Base-by-base conservation (phyloP, 2,797 vertebrate genomes). In the Limnodromus scolopaceus region DNA sequence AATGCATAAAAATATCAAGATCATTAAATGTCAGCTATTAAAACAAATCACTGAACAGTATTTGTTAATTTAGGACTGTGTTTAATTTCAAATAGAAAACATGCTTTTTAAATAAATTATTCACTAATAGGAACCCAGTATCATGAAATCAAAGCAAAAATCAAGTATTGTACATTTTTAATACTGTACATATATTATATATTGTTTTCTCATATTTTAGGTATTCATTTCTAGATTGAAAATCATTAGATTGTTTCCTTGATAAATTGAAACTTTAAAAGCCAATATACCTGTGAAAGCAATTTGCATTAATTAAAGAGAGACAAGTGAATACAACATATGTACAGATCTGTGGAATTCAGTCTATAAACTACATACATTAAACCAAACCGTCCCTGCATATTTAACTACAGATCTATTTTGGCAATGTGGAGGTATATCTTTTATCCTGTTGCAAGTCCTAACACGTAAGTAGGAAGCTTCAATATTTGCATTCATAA, bases 381-480 rank as follows among this genome's bases (percentile, higher is more conserved):
- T 90, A 97, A 96, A 86, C 92, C 89, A 96, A 96, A 96, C 82
- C 96, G 91, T 96, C 97, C 96, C 97, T 98, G 97, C 93, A 94
- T 95, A 95, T 96, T 97, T 94, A 86, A 95, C 83, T 90, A 96
- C 75, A 86, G 95, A 97, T 97, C 93, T 98, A 96, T 97, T 98
- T 98, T 98, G 97, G 97, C 96, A 97, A 97, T 84, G 96, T 85
- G 76, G 98, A 98, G 98, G 98, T 98, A 98, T 98, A 97, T 98
- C 92, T 97, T 98, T 98, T 80, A 95, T 96, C 97, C 80, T 91
- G 81, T 97, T 97, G 95, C 89, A 91, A 97, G 80, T 97, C 85
- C 95, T 97, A 97, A 75, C 61, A 13, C 32, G 32, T 94, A 92
- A 97, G 88, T 90, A 97, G 93, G 96, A 97, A 89, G 96, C 75